Percentiles rank a stretch among this genome's conserved stretches.
These are phyloP conservation scores for Halictus ligatus DNA, from an alignment of 2,888 invertebrate genomes.

Conservation along the genomic window DNA sequence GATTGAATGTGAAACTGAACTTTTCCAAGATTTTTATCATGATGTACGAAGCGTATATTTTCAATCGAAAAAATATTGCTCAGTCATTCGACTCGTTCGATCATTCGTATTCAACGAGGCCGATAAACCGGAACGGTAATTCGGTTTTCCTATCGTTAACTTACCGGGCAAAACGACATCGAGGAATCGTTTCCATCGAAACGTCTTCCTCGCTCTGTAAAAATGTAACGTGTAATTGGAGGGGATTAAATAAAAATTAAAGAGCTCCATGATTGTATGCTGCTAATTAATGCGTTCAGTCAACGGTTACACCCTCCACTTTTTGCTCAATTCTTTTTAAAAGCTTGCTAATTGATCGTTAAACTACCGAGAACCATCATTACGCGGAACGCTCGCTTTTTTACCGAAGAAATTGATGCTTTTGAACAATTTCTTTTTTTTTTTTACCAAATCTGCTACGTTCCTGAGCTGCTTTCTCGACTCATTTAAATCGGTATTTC, in stretches of 20 bases:
- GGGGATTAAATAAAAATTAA: not conserved
- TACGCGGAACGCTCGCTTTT: not conserved
- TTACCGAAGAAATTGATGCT: not conserved
- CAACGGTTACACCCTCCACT: constrained; percentile 1
- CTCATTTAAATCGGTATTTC: not conserved
- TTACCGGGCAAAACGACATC: not conserved
- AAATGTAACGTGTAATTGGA: not conserved
- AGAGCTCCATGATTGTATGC: not conserved
- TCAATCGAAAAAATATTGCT: not conserved
- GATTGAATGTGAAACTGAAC: not conserved
- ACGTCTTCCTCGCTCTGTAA: not conserved
- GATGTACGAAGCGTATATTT: not conserved
- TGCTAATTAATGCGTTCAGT: not conserved
- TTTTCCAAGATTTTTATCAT: not conserved
- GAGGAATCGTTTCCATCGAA: not conserved
- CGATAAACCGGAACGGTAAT: constrained; percentile 15
- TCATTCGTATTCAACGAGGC: constrained; percentile 1
- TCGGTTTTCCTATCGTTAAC: not conserved
- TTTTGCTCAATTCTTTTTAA: not conserved
- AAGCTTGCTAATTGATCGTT: constrained; percentile 5
- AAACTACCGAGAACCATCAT: not conserved
- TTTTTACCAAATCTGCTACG: not conserved
- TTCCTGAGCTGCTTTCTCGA: not conserved
- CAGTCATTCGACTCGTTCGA: not conserved
- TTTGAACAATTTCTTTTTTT: not conserved